Evolutionary conservation across 2,113 vertebrate genomes (phyloP).

Genomic region (Actenoides hombroni): DNA sequence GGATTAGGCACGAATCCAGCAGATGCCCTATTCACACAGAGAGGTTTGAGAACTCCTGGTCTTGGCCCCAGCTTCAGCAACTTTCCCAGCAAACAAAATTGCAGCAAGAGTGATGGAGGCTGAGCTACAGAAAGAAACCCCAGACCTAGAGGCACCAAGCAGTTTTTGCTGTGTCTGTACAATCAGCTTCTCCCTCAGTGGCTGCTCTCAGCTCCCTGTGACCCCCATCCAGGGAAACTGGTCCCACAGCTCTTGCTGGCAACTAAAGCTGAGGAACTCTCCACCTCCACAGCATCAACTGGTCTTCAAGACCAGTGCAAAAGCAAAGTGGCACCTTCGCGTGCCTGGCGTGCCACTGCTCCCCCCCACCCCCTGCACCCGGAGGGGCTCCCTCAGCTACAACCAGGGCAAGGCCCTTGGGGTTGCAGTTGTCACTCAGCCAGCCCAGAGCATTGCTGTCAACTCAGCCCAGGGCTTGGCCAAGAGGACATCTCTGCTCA

Average conservation of each 20-base stretch:
- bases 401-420: rapidly evolving
- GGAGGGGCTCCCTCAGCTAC: background rate
- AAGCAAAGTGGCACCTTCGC: background rate
- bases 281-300: background rate
- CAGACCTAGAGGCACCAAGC: background rate
- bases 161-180: background rate
- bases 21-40: rapidly evolving
- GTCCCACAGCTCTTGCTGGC: background rate
- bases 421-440: no score
- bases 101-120: background rate
- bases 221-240: background rate
- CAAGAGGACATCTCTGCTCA: background rate
- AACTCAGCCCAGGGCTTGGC: background rate
- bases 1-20: background rate
- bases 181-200: background rate
- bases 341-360: no score
- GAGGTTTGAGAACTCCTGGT: background rate
- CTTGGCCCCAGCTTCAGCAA: background rate
- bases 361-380: background rate
- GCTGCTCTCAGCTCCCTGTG: background rate
- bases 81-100: background rate
- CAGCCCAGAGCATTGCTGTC: background rate
- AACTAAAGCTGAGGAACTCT: rapidly evolving
- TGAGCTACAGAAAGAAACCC: background rate
- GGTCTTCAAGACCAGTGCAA: background rate